Evolutionary conservation across 1,140 invertebrate genomes (phyloP).

Genomic region (Idris sp.): DNA sequence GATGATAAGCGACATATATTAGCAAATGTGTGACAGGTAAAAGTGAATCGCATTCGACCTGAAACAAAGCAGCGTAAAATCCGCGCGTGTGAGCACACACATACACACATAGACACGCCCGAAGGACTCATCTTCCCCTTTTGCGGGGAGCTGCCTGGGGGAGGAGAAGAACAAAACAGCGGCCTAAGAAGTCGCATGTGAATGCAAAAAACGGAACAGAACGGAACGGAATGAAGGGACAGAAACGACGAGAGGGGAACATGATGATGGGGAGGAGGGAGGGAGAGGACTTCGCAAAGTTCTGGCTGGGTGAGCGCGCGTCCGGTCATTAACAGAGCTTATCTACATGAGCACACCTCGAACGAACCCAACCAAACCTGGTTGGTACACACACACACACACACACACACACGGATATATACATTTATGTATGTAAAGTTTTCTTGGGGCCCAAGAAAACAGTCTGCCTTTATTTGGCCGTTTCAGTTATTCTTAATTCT

Average conservation of each 20-base stretch:
- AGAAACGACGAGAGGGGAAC: slow-evolving; percentile 20
- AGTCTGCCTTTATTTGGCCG: slow-evolving; percentile 56
- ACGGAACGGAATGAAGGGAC: no score
- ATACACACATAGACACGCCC: slow-evolving; percentile 18
- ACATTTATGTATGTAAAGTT: no score
- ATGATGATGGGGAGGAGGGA: no score
- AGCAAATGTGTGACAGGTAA: slow-evolving; percentile 21
- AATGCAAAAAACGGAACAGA: slow-evolving; percentile 31
- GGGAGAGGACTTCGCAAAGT: slow-evolving; percentile 75
- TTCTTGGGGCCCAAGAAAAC: slow-evolving; percentile 50
- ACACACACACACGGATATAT: slow-evolving; percentile 16
- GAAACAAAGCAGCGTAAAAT: slow-evolving; percentile 43
- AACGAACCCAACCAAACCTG: no score
- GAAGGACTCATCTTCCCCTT: slow-evolving; percentile 27
- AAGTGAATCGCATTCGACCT: slow-evolving; percentile 27
- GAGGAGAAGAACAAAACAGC: slow-evolving; percentile 7
- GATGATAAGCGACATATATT: slow-evolving; percentile 18
- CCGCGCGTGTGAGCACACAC: slow-evolving; percentile 19
- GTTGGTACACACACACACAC: slow-evolving; percentile 60
- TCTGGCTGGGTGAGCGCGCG: slow-evolving; percentile 78
- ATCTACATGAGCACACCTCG: slow-evolving; percentile 79
- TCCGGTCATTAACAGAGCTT: slow-evolving; percentile 80
- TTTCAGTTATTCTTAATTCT: no score
- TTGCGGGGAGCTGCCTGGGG: no score
- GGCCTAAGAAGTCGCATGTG: slow-evolving; percentile 19